phyloP scores from a whole-genome alignment of 2,888 invertebrate species.

The Agapostemon virescens region DNA sequence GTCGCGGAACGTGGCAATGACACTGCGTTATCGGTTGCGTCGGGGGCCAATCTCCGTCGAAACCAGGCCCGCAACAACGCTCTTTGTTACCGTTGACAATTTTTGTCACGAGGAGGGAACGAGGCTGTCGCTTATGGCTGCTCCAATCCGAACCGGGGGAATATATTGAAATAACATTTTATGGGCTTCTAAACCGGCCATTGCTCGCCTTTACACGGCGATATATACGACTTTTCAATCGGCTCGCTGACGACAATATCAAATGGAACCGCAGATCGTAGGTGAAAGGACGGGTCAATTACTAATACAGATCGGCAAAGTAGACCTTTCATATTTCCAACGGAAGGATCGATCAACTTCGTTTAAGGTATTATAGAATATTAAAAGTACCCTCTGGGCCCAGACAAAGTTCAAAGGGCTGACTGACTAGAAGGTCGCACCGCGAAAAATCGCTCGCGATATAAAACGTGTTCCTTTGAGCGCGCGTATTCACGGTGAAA shows the following conservation, averaged over 20 bases:
- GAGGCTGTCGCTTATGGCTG: slow-evolving; percentile 11
- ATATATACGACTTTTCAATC: slow-evolving; percentile 47
- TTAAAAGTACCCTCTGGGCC: slow-evolving; percentile 45
- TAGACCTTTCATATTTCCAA: slow-evolving; percentile 31
- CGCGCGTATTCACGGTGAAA: slow-evolving; percentile 35
- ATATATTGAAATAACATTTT: slow-evolving; percentile 50
- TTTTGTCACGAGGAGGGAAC: neutral
- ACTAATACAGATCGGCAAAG: slow-evolving; percentile 25
- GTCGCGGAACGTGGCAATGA: slow-evolving; percentile 6
- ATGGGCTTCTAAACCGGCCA: neutral
- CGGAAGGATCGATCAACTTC: slow-evolving; percentile 28
- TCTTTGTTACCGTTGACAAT: slow-evolving; percentile 41
- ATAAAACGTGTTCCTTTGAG: slow-evolving; percentile 47
- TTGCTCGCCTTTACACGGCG: slow-evolving; percentile 44
- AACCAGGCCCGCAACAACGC: neutral
- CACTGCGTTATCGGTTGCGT: slow-evolving; percentile 29
- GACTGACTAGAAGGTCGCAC: slow-evolving; percentile 46
- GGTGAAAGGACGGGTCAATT: slow-evolving; percentile 52
- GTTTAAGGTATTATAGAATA: slow-evolving; percentile 61
- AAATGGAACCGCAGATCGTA: slow-evolving; percentile 34
- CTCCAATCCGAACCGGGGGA: neutral
- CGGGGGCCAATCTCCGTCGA: slow-evolving; percentile 21
- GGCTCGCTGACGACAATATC: slow-evolving; percentile 32
- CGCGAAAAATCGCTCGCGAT: slow-evolving; percentile 43
- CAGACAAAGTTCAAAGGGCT: slow-evolving; percentile 52